Evolutionary conservation across 2,888 invertebrate species (phyloP).

Genomic region (Erebia aethiops): DNA sequence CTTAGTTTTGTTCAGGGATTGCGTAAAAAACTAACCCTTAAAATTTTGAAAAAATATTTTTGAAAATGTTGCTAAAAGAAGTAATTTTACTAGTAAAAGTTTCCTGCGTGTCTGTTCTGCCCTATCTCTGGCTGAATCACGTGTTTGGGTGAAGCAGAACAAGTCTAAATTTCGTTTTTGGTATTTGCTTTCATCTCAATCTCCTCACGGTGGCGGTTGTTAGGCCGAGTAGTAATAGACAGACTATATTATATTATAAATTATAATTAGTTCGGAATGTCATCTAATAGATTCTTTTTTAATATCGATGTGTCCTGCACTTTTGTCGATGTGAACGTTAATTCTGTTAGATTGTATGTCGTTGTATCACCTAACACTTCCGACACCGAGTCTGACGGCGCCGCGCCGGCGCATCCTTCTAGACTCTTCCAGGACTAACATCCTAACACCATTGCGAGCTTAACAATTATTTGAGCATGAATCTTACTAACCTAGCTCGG

Average conservation of each 20-base stretch:
- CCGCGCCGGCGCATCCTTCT: slow-evolving; percentile 66
- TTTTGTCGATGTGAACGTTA: slow-evolving; percentile 71
- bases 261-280: slow-evolving; percentile 73
- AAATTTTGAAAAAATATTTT: too few species aligned
- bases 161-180: slow-evolving; percentile 84
- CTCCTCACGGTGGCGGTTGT: slow-evolving; percentile 79
- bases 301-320: slow-evolving; percentile 71
- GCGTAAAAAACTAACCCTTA: too few species aligned
- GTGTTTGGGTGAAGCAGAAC: slow-evolving; percentile 74
- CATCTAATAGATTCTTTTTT: slow-evolving; percentile 73
- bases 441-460: slow-evolving; percentile 81
- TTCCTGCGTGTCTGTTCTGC: slow-evolving; percentile 74
- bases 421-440: slow-evolving; percentile 75
- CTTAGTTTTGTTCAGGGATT: too few species aligned
- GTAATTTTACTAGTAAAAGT: slow-evolving; percentile 49
- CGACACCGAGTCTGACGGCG: slow-evolving; percentile 49
- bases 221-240: slow-evolving; percentile 77
- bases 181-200: slow-evolving; percentile 76
- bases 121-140: slow-evolving; percentile 54
- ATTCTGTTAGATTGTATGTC: slow-evolving; percentile 79
- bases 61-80: neutral
- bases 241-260: slow-evolving; percentile 45
- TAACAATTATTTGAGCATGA: slow-evolving; percentile 81
- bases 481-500: slow-evolving; percentile 77
- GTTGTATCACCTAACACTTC: slow-evolving; percentile 78